phyloP scores from a whole-genome alignment of 2,797 vertebrate species.

The Phrynocephalus vlangalii region DNA sequence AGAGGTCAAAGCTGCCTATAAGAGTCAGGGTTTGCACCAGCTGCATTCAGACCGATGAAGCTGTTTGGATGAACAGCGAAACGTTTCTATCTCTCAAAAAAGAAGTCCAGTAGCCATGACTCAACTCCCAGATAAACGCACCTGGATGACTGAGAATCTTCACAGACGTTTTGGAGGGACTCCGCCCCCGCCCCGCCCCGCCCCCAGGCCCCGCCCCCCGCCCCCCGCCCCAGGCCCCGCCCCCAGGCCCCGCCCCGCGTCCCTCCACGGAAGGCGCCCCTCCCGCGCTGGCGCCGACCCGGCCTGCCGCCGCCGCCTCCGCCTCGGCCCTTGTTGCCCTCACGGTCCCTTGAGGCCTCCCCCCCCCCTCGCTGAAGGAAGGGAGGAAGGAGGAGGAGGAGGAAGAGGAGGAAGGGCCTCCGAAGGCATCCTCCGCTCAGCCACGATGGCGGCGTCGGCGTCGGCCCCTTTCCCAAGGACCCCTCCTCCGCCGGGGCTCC shows the following conservation, averaged over 20 bases:
- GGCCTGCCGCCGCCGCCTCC: not conserved
- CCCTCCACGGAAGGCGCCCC: slow-evolving; percentile 36
- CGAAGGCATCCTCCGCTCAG: not conserved
- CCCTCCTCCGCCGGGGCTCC: slow-evolving; percentile 43
- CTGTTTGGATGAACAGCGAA: too few species aligned
- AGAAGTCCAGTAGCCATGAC: too few species aligned
- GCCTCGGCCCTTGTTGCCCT: not conserved
- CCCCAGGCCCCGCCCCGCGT: slow-evolving; percentile 5
- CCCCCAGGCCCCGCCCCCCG: not conserved
- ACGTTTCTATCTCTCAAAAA: too few species aligned
- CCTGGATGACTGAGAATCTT: too few species aligned
- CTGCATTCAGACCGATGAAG: too few species aligned
- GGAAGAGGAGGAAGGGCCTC: not conserved
- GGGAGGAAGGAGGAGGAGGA: not conserved
- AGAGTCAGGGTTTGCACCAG: too few species aligned
- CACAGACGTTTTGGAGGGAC: not conserved
- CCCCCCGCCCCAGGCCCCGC: slow-evolving; percentile 1
- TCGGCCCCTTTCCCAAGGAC: slow-evolving; percentile 12
- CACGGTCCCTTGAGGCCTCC: not conserved
- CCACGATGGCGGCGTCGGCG: not conserved
- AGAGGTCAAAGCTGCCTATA: too few species aligned
- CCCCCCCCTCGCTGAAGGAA: not conserved
- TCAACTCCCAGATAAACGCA: too few species aligned
- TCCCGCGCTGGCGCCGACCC: not conserved
- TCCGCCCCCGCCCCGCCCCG: too few species aligned